These are phyloP conservation scores for Drosophila maculinotata DNA, from an alignment of 2,888 invertebrate species.

Conservation along the genomic window DNA sequence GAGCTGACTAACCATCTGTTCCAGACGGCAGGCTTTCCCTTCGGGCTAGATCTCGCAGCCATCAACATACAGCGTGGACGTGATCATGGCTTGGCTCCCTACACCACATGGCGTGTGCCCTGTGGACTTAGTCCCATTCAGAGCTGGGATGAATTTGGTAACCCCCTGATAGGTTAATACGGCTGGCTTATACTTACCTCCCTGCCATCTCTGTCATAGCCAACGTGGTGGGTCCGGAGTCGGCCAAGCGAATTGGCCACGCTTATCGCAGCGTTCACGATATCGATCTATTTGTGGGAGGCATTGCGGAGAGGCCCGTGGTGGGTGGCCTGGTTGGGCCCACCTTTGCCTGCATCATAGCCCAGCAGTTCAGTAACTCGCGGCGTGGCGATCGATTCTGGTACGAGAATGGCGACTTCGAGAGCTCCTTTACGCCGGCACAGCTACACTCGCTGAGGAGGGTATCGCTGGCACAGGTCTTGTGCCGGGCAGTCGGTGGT, in stretches of 20 bases:
- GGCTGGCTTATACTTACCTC: neutral
- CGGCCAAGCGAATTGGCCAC: constrained; percentile 87
- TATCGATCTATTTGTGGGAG: constrained; percentile 93
- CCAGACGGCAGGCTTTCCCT: constrained; percentile 89
- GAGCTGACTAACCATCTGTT: constrained; percentile 94
- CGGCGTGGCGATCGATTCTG: constrained; percentile 92
- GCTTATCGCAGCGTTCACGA: constrained; percentile 91
- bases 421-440: constrained; percentile 90
- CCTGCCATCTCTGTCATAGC: constrained; percentile 60
- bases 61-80: constrained; percentile 94
- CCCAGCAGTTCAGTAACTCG: constrained; percentile 92
- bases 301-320: constrained; percentile 91
- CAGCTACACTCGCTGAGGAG: constrained; percentile 91
- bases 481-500: constrained; percentile 83
- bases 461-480: constrained; percentile 90
- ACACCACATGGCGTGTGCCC: constrained; percentile 92
- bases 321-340: constrained; percentile 92
- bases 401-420: constrained; percentile 92
- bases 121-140: constrained; percentile 90
- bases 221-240: constrained; percentile 88
- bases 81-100: constrained; percentile 94
- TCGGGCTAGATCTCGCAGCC: constrained; percentile 94
- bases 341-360: constrained; percentile 94
- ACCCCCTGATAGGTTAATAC: neutral
- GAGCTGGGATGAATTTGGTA: constrained; percentile 89